Percentiles rank a stretch among this genome's conserved stretches.
Evolutionary conservation across 2,113 vertebrate species (phyloP).

Genomic region (Zapornia atra): DNA sequence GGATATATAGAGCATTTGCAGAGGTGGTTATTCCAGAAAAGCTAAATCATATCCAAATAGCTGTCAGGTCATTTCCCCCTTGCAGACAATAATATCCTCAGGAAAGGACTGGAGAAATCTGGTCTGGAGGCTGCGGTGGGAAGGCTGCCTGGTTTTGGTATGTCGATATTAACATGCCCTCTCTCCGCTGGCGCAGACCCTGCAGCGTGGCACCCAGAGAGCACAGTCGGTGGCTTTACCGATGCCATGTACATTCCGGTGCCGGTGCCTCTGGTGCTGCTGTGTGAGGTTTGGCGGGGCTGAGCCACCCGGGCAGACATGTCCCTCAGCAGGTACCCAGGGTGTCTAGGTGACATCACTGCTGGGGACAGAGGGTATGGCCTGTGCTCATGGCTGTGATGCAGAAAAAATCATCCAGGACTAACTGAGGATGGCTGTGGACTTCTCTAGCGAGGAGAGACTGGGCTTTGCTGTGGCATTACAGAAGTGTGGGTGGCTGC

Average conservation of each 20-base stretch:
- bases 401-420: neutral
- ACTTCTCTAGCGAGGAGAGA: neutral
- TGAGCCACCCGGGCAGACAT: neutral
- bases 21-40: conserved; percentile 36
- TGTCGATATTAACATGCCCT: neutral
- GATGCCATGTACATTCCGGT: fast-evolving
- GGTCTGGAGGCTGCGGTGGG: neutral
- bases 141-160: neutral
- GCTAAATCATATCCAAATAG: conserved; percentile 36
- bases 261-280: neutral
- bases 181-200: neutral
- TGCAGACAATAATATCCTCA: neutral
- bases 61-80: conserved; percentile 2
- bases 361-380: neutral
- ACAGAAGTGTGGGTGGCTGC: fast-evolving
- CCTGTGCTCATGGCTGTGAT: neutral
- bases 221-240: neutral
- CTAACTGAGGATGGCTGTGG: neutral
- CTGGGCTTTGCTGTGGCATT: neutral
- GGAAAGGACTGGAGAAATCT: neutral
- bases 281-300: fast-evolving
- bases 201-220: neutral
- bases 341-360: neutral
- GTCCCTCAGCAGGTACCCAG: fast-evolving
- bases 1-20: conserved; percentile 1